Evolutionary conservation across 2,888 invertebrate genomes (phyloP).

Genomic region (Tetragonula carbonaria): DNA sequence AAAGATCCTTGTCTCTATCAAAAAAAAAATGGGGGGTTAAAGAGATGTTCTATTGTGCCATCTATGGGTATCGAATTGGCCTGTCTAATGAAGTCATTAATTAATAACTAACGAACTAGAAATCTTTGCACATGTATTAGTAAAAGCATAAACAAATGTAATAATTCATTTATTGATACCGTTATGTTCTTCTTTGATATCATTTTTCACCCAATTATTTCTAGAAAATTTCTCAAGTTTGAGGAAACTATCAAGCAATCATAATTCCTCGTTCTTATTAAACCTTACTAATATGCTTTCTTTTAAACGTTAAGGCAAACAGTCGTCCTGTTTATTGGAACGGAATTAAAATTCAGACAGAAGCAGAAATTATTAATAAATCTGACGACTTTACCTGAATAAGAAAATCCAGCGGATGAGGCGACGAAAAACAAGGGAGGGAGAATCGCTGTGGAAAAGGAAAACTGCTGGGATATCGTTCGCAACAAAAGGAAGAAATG

Average conservation of each 20-base stretch:
- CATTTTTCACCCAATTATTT: background rate
- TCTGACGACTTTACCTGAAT: background rate
- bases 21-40: background rate
- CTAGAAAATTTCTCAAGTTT: background rate
- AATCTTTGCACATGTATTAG: background rate
- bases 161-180: background rate
- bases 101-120: background rate
- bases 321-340: background rate
- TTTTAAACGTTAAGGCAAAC: background rate
- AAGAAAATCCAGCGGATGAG: background rate
- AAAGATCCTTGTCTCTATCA: background rate
- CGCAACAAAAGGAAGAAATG: background rate
- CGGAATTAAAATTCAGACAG: background rate
- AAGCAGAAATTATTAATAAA: background rate
- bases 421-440: background rate
- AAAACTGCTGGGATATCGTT: background rate
- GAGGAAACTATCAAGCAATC: background rate
- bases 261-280: background rate
- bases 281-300: background rate
- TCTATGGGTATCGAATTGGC: background rate
- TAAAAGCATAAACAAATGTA: background rate
- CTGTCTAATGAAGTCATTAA: background rate
- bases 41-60: background rate
- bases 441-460: background rate
- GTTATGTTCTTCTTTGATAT: background rate